Evolutionary conservation across 2,888 invertebrate genomes (phyloP), one percentile per base, ranked within the genome.

Genomic region (Ferdinandea cuprea): DNA sequence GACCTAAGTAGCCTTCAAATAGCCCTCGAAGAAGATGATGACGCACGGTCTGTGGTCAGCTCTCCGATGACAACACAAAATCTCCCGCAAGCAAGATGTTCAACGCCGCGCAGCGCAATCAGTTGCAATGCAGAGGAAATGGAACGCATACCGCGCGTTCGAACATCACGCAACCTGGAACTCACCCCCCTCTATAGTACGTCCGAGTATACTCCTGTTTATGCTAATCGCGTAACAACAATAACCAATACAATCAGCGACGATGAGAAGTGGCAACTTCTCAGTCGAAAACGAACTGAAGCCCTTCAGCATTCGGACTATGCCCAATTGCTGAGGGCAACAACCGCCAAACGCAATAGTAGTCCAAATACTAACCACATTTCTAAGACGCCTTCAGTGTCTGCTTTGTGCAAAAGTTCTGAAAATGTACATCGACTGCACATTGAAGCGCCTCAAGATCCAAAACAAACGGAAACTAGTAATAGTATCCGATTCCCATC

Each of bases 261-360:
- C 85, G 91, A 91, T 80, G 91, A 91, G 85, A 91, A 91, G 85
- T 91, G 91, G 91, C 89, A 90, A 85, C 85, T 91, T 81, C 85
- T 91, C 63, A 88, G 89, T 69, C 90, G 89, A 21, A 91, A 91
- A 85, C 89, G 91, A 9, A 58, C 85, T 19, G 86, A 86, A 66
- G 86, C 84, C 11, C 56, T 88, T 66, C 87, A 87, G 69, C 88
- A 86, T 63, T 85, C 78, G 32, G 83, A 85, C 21, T 86, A 85
- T 83, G 71, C 85, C 17, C 84, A 86, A 71, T 72, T 79, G 58
- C 72, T 86, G 48, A 79, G 83, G 13, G 61, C 58, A 32, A 56
- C 56, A 21, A 35, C 65, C 6, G 25, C 42, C 44, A 69, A 78
- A 78, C 58, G 61, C 35, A 71, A 44, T 44, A 81, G 19, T 66